Percentiles rank a stretch among this genome's conserved stretches.
Conservation (phyloP, 2,113 vertebrate genomes). For the Anoplopoma fimbria region DNA sequence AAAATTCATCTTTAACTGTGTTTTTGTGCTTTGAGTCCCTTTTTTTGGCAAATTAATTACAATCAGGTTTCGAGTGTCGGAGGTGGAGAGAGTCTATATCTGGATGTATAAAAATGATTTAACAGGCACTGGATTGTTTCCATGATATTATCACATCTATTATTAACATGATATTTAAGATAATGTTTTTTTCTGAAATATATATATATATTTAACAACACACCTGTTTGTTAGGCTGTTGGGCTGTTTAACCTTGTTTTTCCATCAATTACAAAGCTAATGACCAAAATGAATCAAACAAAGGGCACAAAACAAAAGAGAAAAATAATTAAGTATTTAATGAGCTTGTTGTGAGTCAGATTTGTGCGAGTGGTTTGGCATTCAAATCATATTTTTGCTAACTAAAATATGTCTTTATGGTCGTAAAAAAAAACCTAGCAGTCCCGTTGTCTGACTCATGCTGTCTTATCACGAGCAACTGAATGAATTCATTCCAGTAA, state of each 20-base stretch:
- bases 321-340: neutral
- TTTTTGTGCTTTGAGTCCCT: neutral
- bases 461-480: neutral
- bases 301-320: neutral
- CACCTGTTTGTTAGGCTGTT: too few relatives aligned
- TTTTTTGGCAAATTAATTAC: neutral
- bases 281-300: neutral
- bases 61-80: too few relatives aligned
- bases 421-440: neutral
- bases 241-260: neutral
- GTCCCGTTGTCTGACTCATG: neutral
- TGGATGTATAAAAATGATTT: neutral
- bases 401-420: neutral
- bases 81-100: neutral
- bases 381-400: neutral
- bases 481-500: conserved; percentile 7
- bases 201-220: too few relatives aligned
- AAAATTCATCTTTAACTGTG: too few relatives aligned
- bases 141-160: too few relatives aligned
- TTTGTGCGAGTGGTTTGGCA: neutral
- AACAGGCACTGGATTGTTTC: neutral
- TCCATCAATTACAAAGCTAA: neutral
- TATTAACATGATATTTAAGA: too few relatives aligned
- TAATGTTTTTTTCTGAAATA: too few relatives aligned
- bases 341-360: neutral